Evolutionary conservation across 1,140 invertebrate species (phyloP).

Genomic region (Antheraea pernyi): DNA sequence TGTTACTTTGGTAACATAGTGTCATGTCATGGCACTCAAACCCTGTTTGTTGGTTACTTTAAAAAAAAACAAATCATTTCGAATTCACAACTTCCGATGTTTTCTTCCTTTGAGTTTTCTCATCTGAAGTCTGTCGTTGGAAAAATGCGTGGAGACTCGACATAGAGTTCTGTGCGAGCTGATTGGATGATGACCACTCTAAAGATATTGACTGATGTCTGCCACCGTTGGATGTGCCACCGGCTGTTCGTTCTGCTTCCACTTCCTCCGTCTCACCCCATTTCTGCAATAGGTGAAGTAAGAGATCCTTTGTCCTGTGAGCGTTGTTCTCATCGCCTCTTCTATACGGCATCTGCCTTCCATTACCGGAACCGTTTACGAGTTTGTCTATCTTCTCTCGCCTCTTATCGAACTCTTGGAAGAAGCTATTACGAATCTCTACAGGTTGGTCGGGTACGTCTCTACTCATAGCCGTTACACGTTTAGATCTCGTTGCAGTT

Average conservation of each 20-base stretch:
- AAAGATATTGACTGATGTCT: conserved; percentile 80
- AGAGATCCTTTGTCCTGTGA: conserved; percentile 85
- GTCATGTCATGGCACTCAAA: conserved; percentile 66
- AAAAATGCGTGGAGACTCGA: conserved; percentile 85
- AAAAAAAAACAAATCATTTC: conserved; percentile 50
- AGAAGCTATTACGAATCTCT: conserved; percentile 79
- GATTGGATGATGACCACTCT: conserved; percentile 79
- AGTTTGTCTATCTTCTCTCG: conserved; percentile 72
- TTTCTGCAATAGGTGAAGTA: conserved; percentile 86
- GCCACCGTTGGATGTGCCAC: conserved; percentile 64
- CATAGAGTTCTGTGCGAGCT: conserved; percentile 80
- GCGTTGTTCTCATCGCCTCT: conserved; percentile 78
- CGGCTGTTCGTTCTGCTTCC: conserved; percentile 63
- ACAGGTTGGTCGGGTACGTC: conserved; percentile 83
- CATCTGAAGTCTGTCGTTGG: conserved; percentile 81
- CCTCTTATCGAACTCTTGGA: conserved; percentile 77
- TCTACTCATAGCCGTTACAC: conserved; percentile 80
- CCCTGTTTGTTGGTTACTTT: conserved; percentile 25
- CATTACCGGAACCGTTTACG: conserved; percentile 59
- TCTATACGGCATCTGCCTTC: conserved; percentile 66
- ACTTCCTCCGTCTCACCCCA: conserved; percentile 82
- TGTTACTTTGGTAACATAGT: conserved; percentile 69
- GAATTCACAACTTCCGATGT: conserved; percentile 40
- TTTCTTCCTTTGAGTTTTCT: conserved; percentile 76
- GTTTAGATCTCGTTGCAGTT: conserved; percentile 76